A percentile compares a stretch with the other conserved stretches of the same genome.
Conservation (phyloP, 2,797 vertebrate genomes). For the Phataginus tricuspis region DNA sequence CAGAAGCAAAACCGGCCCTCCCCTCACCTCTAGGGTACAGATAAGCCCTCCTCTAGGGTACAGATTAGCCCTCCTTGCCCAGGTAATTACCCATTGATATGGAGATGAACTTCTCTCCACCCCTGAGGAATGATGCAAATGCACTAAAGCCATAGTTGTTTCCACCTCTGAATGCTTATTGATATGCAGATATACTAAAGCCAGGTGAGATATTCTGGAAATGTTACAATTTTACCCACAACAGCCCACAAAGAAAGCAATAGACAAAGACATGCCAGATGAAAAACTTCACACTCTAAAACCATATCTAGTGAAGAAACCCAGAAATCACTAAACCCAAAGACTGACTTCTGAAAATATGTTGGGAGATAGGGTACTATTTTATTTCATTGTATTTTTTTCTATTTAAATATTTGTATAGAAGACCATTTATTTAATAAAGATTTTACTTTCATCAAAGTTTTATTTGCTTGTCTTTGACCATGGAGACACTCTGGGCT, state of each 20-base stretch:
- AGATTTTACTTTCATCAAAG: conserved; percentile 73
- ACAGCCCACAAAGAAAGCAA: conserved; percentile 87
- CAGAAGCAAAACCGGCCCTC: too few relatives aligned
- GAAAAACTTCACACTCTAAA: conserved; percentile 91
- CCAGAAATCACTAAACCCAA: conserved; percentile 73
- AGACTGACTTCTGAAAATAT: conserved; percentile 77
- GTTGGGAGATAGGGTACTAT: conserved; percentile 3
- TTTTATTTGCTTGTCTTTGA: conserved; percentile 71
- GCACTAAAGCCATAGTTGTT: too few relatives aligned
- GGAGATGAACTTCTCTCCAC: too few relatives aligned
- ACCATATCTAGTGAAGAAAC: conserved; percentile 78
- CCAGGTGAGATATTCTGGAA: too few relatives aligned
- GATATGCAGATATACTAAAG: too few relatives aligned
- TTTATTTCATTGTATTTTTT: neutral
- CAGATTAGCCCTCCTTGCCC: too few relatives aligned
- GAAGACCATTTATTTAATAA: neutral
- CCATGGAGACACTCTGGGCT: conserved; percentile 66
- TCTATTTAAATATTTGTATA: neutral
- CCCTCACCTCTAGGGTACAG: too few relatives aligned
- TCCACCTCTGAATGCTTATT: too few relatives aligned
- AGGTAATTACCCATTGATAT: too few relatives aligned
- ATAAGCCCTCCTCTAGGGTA: too few relatives aligned
- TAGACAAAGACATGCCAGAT: conserved; percentile 88
- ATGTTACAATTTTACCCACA: conserved; percentile 37
- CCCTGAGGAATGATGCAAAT: too few relatives aligned